Percentiles rank a stretch among this genome's conserved stretches.
These are phyloP conservation scores for Peromyscus californicus DNA, from an alignment of 2,113 vertebrate genomes.

Conservation along the genomic window DNA sequence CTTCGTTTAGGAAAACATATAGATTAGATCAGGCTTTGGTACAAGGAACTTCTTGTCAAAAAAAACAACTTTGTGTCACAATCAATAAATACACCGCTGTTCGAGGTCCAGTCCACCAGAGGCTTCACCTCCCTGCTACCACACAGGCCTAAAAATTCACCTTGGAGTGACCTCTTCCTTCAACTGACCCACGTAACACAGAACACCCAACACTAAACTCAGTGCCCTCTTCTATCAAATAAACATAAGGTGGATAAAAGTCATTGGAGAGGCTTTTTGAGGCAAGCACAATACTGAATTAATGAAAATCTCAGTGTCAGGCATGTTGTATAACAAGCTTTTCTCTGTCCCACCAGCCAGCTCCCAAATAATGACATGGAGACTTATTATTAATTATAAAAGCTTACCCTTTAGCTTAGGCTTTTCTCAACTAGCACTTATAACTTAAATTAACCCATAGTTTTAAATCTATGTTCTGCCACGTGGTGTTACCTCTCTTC, in stretches of 20 bases:
- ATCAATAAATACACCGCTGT: neutral
- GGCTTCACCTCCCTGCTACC: neutral
- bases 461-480: neutral
- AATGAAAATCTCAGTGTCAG: slow-evolving; percentile 21
- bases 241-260: neutral
- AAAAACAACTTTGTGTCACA: neutral
- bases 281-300: neutral
- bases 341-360: neutral
- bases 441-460: neutral
- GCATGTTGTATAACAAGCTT: neutral
- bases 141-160: neutral
- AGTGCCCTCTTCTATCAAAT: neutral
- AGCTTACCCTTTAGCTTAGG: neutral
- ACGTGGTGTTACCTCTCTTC: neutral
- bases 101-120: neutral
- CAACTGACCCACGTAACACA: neutral
- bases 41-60: neutral
- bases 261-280: neutral
- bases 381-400: neutral
- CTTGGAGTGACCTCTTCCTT: neutral
- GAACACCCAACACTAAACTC: neutral
- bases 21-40: neutral
- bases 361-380: neutral
- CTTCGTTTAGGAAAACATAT: neutral
- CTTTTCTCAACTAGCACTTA: neutral